Conservation (phyloP, 2,888 invertebrate species). For the Homarus gammarus region DNA sequence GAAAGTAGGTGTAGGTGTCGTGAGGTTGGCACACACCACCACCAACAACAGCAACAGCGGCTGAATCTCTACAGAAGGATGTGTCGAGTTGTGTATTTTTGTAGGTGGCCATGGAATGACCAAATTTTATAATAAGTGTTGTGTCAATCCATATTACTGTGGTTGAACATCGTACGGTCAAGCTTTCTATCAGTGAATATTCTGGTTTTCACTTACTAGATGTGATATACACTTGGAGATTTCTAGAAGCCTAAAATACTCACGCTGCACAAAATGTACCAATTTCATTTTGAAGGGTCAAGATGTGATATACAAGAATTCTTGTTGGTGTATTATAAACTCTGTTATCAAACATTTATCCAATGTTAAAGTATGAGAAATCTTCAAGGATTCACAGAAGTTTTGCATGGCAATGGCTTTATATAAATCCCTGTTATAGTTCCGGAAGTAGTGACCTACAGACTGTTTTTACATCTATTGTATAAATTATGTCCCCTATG, state of each 20-base stretch:
- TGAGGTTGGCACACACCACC: neutral
- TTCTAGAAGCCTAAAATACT: conserved; percentile 53
- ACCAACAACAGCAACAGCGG: neutral
- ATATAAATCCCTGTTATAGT: conserved; percentile 40
- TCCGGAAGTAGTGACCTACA: conserved; percentile 17
- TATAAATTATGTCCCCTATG: conserved; percentile 1
- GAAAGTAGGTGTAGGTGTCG: neutral
- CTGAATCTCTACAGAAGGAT: conserved; percentile 13
- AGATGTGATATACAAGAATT: conserved; percentile 38
- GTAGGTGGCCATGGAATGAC: conserved; percentile 60
- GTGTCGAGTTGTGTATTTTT: conserved; percentile 58
- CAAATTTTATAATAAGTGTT: conserved; percentile 59
- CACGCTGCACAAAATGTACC: conserved; percentile 31
- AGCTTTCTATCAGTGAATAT: conserved; percentile 63
- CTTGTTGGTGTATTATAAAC: conserved; percentile 44
- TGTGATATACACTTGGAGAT: conserved; percentile 63
- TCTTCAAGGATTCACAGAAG: conserved; percentile 61
- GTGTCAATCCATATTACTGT: conserved; percentile 53
- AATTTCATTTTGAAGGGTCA: conserved; percentile 38
- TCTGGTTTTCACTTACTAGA: conserved; percentile 53
- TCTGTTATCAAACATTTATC: conserved; percentile 32
- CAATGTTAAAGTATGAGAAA: conserved; percentile 44
- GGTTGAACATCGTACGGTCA: conserved; percentile 43
- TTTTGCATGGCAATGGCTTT: conserved; percentile 55
- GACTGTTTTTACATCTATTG: conserved; percentile 14